Base-by-base conservation (phyloP, 2,888 invertebrate species). In the Phortica okadai region DNA sequence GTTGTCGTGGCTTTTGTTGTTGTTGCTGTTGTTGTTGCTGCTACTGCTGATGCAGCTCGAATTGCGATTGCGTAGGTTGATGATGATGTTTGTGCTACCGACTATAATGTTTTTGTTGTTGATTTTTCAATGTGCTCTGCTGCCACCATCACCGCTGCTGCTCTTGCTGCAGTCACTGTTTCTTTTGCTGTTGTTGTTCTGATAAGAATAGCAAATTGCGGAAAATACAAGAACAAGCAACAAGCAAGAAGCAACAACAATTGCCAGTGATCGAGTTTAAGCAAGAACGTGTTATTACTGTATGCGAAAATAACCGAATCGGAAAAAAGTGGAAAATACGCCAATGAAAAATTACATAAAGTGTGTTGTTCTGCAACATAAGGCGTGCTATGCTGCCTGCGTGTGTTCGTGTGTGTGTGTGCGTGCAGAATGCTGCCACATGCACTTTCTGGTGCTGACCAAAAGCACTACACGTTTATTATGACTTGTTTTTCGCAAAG, bases 291-390 rank as follows among this genome's bases (percentile, higher is more conserved):
- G 45, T 69, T 69, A 69, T 69, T 69, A 69, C 45, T 16, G 69
- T 21, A 69, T 69, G 50, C 25, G 25, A 54, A 75, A 59, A 14
- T 70, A 73, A 44, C n/a, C 4, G 67, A 59, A 45, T 41, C 6
- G 44, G 21, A 66, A 73, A 42, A 16, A 69, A 21, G 21, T 25
- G 62, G 4, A 69, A 59, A 54, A 44, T n/a, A 45, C 42, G 1
- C 33, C 25, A 11, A 41, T 41, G 58, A 70, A 50, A 11, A 14
- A 58, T 11, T 16, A 41, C 11, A 75, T 73, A 66, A 75, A 74
- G 75, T 67, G 69, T 79, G 78, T 77, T 21, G 62, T 74, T 80
- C 78, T 81, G 80, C 82, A 81, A 79, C 84, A 82, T 79, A 79
- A 83, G 80, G 76, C 54, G 33, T 64, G 64, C 72, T 33, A n/a